Base-by-base conservation (phyloP, 2,888 invertebrate species). In the Perizoma flavofasciatum region DNA sequence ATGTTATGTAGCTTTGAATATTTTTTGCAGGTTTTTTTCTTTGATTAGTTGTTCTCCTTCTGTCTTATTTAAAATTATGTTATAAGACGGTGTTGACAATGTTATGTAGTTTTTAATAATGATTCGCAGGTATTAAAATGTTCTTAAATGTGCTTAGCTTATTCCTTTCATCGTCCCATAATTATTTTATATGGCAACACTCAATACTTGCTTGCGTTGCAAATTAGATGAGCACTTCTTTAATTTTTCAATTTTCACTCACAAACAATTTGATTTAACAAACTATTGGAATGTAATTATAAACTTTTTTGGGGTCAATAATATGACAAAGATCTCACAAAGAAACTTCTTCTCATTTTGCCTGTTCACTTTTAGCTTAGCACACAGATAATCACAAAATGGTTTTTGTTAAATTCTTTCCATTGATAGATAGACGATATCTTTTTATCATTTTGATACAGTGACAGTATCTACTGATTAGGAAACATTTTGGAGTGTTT, bases 251-350 rank as follows among this genome's bases (percentile, higher is more conserved):
- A 45, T 32, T 6, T 56, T 57, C 80, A 83, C 81, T 85, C 81
- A 55, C 73, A 78, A 79, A 59, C 75, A 80, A 73, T 78, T 84
- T 85, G 75, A 68, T 53, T 53, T 0, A 68, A 70, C 82, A 86
- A 86, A 77, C 76, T 81, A 75, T 74, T 73, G 74, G 83, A 86
- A 81, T 83, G 81, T 22, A 22, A 22, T 22, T 22, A 22, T 22
- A 22, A 22, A 22, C 22, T 22, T 2, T 22, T 22, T 22, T 22
- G 22, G 22, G 22, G 22, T 22, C 22, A 22, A 22, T 2, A 22
- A 22, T 22, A 22, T 22, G 22, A 22, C 22, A 22, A 22, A 22
- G 22, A 35, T 11, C 49, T 61, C n/a, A 52, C 11, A 35, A 41
- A 4, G 48, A 22, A 8, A 8, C 35, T 44, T 57, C 41, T 63